These are phyloP conservation scores for Psephotus haematonotus DNA, from an alignment of 2,113 vertebrate genomes.

Conservation along the genomic window DNA sequence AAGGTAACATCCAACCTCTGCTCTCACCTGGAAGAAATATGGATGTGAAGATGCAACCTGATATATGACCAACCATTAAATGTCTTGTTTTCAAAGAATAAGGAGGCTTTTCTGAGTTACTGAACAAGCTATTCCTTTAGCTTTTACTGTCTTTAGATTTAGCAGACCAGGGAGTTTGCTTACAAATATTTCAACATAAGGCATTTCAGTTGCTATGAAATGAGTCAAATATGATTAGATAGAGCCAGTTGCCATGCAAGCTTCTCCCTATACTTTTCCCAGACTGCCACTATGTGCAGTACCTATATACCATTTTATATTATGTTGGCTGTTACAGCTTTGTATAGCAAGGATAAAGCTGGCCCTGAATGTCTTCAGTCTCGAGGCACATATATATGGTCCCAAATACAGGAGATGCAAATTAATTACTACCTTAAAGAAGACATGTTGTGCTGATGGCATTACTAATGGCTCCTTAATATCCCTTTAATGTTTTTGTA, in stretches of 20 bases:
- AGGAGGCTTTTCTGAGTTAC: not conserved
- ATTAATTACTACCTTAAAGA: not conserved
- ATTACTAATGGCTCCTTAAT: not conserved
- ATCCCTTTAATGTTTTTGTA: not conserved
- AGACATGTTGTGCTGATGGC: fast-evolving
- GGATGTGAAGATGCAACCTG: not conserved
- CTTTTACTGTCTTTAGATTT: not conserved
- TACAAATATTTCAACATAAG: conserved; percentile 58
- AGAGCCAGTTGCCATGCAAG: conserved; percentile 43
- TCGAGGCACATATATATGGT: not conserved
- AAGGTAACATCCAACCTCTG: not conserved
- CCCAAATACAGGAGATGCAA: not conserved
- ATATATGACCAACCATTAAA: not conserved
- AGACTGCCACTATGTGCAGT: not conserved
- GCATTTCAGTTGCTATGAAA: conserved; percentile 51
- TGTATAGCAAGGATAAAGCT: not conserved
- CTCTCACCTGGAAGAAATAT: not conserved
- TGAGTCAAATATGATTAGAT: conserved; percentile 44
- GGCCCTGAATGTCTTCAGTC: not conserved
- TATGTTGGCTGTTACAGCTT: not conserved
- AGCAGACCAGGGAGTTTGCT: conserved; percentile 7
- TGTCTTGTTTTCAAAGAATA: not conserved
- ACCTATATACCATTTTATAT: not conserved
- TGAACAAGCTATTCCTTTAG: not conserved
- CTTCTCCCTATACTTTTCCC: conserved; percentile 22